Conservation (phyloP, 2,113 vertebrate species). For the Lipophrys pholis region DNA sequence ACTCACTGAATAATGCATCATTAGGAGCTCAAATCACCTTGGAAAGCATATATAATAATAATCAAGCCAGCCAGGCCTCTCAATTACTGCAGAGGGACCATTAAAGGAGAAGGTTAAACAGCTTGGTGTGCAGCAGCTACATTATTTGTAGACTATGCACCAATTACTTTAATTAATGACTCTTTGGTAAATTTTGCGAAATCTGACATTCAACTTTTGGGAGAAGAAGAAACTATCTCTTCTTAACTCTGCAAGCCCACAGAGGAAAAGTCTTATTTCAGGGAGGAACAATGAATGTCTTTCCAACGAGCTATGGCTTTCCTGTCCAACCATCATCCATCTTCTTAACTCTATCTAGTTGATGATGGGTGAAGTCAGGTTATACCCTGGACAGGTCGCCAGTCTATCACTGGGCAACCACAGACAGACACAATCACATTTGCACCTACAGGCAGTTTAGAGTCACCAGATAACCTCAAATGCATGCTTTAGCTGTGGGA, state of each 20-base stretch:
- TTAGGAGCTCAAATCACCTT: slow-evolving; percentile 51
- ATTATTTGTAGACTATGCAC: neutral
- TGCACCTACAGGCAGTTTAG: too few species aligned
- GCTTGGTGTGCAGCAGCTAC: slow-evolving; percentile 4
- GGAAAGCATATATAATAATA: slow-evolving; percentile 37
- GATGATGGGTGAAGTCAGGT: too few species aligned
- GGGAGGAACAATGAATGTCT: too few species aligned
- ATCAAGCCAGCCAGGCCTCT: slow-evolving; percentile 40
- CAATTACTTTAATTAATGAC: slow-evolving; percentile 5
- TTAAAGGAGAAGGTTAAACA: slow-evolving; percentile 18
- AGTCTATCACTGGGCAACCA: too few species aligned
- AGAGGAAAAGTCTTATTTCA: too few species aligned
- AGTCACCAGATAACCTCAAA: too few species aligned
- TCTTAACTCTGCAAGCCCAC: neutral
- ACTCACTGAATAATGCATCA: slow-evolving; percentile 2
- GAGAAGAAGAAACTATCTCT: neutral
- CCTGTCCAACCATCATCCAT: too few species aligned
- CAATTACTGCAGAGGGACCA: slow-evolving; percentile 36
- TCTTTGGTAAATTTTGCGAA: neutral
- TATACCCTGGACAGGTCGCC: too few species aligned
- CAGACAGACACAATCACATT: too few species aligned
- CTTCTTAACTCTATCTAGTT: too few species aligned
- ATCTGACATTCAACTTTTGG: neutral
- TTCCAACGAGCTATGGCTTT: too few species aligned
- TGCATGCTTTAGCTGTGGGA: too few species aligned